Conservation (phyloP, 2,888 invertebrate species). For the Drosophila maculinotata region DNA sequence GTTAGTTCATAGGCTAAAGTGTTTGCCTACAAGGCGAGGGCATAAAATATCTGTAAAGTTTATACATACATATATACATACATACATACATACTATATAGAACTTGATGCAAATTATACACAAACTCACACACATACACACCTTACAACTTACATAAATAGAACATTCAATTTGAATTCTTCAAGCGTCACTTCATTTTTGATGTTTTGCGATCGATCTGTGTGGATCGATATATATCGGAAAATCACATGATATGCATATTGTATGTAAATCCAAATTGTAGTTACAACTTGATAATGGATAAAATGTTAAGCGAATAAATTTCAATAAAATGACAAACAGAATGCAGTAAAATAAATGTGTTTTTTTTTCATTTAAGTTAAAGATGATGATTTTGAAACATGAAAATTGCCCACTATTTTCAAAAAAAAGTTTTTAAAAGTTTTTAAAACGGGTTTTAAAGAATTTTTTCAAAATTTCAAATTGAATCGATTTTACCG, state of each 20-base stretch:
- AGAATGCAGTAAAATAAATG: constrained; percentile 50
- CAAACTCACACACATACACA: constrained; percentile 29
- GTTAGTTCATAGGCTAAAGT: constrained; percentile 55
- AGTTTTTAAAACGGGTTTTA: no score
- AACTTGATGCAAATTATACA: constrained; percentile 36
- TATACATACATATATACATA: constrained; percentile 51
- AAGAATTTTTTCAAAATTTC: no score
- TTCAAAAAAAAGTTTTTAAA: no score
- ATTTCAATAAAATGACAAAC: constrained; percentile 65
- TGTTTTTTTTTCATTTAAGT: background rate
- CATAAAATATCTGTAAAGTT: constrained; percentile 67
- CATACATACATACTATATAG: constrained; percentile 43
- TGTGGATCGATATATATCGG: constrained; percentile 21
- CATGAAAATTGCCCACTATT: no score
- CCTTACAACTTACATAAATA: constrained; percentile 19
- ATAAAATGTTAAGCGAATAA: constrained; percentile 75
- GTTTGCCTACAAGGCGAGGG: constrained; percentile 62
- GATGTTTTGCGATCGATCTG: constrained; percentile 8
- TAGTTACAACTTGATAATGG: constrained; percentile 75
- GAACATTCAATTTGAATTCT: constrained; percentile 42
- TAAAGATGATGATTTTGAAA: no score
- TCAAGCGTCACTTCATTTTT: constrained; percentile 15
- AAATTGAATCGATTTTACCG: no score
- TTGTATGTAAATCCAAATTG: constrained; percentile 70
- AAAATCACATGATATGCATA: constrained; percentile 21